Evolutionary conservation across 2,797 vertebrate genomes (phyloP).

Genomic region (Lepus townsendii): DNA sequence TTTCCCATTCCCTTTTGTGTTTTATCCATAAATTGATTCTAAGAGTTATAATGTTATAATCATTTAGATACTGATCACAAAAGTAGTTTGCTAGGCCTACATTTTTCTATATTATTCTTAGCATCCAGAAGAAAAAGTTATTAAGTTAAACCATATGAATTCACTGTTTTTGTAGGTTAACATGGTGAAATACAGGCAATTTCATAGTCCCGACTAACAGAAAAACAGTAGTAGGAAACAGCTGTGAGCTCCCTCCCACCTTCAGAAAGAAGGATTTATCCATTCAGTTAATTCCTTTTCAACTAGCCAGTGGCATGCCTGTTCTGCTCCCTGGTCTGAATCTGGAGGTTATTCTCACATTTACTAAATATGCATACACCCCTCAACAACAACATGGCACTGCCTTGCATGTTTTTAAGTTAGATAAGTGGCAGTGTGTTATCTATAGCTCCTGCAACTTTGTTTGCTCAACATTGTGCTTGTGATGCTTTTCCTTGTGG

Average conservation of each 20-base stretch:
- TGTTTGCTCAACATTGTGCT: neutral
- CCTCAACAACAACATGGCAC: neutral
- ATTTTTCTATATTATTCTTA: neutral
- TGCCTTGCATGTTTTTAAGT: neutral
- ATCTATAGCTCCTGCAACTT: neutral
- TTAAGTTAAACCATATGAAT: conserved; percentile 1
- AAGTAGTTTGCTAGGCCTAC: neutral
- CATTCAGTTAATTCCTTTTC: neutral
- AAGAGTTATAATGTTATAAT: neutral
- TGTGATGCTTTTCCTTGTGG: neutral
- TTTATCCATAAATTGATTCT: neutral
- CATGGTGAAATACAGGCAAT: neutral
- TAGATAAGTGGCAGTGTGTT: neutral
- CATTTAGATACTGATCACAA: neutral
- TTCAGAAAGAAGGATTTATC: neutral
- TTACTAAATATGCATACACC: neutral
- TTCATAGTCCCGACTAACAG: neutral
- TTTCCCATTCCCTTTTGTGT: neutral
- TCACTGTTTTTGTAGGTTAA: neutral
- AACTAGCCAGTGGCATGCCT: neutral
- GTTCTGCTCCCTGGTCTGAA: neutral
- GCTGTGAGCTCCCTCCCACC: neutral
- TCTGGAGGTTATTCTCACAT: neutral
- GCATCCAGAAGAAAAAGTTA: neutral
- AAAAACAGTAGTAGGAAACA: neutral